Percentiles rank a stretch among this genome's conserved stretches.
These are phyloP conservation scores for Hydrolagus colliei DNA, from an alignment of 2,797 vertebrate species.

Conservation along the genomic window DNA sequence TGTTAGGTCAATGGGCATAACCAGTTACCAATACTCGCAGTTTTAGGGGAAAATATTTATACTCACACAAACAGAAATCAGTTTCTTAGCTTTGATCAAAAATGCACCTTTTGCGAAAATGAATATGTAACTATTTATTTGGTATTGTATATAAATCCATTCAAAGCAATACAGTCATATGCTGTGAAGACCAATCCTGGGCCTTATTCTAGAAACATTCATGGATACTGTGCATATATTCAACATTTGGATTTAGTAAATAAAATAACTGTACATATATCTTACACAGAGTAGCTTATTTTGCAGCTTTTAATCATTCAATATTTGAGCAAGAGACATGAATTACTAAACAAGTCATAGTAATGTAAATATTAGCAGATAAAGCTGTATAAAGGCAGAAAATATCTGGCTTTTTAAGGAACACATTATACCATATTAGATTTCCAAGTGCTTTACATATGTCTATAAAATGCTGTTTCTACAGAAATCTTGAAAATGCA, in stretches of 20 bases:
- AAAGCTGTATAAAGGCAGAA: no score
- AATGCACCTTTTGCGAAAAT: neutral
- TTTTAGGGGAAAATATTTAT: no score
- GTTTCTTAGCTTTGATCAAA: neutral
- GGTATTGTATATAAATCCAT: neutral
- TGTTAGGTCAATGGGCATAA: no score
- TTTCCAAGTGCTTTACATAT: neutral
- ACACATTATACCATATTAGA: neutral
- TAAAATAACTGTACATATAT: constrained; percentile 23
- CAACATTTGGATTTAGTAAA: neutral
- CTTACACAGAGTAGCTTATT: neutral
- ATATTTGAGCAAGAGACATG: neutral
- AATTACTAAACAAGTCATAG: neutral
- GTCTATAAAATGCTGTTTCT: neutral
- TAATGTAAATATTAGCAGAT: neutral
- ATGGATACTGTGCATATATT: neutral
- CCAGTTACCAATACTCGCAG: no score
- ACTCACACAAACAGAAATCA: no score
- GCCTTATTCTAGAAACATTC: neutral
- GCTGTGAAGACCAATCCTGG: neutral
- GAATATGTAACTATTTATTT: constrained; percentile 13
- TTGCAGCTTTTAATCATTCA: neutral
- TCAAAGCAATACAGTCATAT: neutral
- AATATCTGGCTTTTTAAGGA: no score
- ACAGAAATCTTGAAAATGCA: neutral